These are phyloP conservation scores for Sinosuthora webbiana DNA, from an alignment of 2,113 vertebrate genomes.

Conservation along the genomic window DNA sequence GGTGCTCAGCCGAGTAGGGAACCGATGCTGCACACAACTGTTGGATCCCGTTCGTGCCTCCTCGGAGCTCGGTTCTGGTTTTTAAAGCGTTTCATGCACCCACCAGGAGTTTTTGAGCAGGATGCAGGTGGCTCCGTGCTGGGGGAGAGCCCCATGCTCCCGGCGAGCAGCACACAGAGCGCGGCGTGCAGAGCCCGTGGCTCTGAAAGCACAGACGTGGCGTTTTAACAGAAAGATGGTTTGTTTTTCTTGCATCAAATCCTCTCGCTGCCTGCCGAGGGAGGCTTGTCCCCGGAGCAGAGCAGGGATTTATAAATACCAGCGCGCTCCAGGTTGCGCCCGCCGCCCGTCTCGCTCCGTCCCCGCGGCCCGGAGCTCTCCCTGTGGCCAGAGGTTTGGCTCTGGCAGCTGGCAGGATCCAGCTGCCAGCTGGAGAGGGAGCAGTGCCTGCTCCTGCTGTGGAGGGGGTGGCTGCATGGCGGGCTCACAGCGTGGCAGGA, in stretches of 20 bases:
- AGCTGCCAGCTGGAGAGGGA: not conserved
- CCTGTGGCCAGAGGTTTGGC: not conserved
- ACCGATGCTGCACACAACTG: not conserved
- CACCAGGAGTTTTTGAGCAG: not conserved
- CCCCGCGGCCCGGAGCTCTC: not conserved
- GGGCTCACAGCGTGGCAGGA: not conserved
- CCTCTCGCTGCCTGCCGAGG: not conserved
- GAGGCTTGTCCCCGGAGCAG: not conserved
- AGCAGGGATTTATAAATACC: not conserved
- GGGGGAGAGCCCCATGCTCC: not conserved
- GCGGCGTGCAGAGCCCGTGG: rapidly evolving
- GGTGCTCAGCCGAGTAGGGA: not conserved
- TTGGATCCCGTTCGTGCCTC: rapidly evolving
- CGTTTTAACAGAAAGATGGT: not conserved
- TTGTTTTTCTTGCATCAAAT: slow-evolving; percentile 1
- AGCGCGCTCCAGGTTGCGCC: rapidly evolving
- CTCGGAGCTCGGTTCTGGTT: not conserved
- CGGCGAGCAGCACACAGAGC: not conserved
- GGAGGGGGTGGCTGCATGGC: not conserved
- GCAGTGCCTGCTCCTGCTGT: not conserved
- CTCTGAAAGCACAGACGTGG: not conserved
- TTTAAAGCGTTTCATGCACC: not conserved
- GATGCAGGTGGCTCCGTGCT: not conserved
- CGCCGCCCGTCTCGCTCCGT: rapidly evolving
- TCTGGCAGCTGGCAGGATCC: not conserved